These are phyloP conservation scores for Eupleurogrammus muticus DNA, from an alignment of 2,797 vertebrate genomes.

Conservation along the genomic window DNA sequence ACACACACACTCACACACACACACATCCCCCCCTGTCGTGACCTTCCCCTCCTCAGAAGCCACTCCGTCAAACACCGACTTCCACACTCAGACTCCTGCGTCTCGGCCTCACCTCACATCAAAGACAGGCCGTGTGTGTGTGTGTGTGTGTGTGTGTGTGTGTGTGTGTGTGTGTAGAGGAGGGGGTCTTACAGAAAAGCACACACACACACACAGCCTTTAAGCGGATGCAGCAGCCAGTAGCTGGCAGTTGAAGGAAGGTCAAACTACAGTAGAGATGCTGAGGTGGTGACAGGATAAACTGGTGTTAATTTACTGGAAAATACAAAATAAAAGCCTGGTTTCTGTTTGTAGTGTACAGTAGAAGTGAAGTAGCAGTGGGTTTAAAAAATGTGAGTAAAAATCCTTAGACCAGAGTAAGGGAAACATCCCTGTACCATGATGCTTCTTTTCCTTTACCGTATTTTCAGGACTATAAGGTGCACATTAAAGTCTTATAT, in stretches of 20 bases:
- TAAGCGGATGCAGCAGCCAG: conserved; percentile 39
- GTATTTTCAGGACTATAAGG: no score
- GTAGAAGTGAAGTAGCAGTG: no score
- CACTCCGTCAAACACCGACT: conserved; percentile 55
- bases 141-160: no score
- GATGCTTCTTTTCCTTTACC: no score
- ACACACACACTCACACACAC: conserved; percentile 17
- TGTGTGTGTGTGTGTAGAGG: background rate
- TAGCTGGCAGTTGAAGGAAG: background rate
- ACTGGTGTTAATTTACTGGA: no score
- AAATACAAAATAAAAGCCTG: no score
- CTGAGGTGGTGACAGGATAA: conserved; percentile 21
- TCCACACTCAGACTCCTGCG: conserved; percentile 45
- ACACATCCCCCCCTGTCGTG: conserved; percentile 29
- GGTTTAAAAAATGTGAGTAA: no score
- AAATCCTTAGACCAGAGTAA: no score
- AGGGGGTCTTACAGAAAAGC: conserved; percentile 40
- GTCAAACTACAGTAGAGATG: conserved; percentile 14
- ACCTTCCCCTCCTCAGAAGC: conserved; percentile 59
- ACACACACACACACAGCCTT: conserved; percentile 42
- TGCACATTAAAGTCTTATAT: no score
- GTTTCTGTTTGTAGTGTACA: no score
- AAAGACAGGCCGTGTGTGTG: conserved; percentile 53
- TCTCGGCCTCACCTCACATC: conserved; percentile 63
- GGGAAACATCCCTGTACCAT: no score